Conservation (phyloP, 1,140 invertebrate genomes). For the Pentalonia nigronervosa region DNA sequence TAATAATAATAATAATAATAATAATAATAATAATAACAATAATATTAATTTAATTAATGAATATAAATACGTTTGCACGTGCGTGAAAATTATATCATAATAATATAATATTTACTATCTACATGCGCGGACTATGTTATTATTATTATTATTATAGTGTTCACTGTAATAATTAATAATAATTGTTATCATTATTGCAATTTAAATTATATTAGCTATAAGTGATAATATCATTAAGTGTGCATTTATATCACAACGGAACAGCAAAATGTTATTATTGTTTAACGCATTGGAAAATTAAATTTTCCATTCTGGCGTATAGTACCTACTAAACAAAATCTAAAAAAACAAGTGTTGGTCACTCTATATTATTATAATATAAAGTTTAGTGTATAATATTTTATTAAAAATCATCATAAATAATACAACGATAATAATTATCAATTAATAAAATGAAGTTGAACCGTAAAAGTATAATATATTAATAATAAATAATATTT, state of each 20-base stretch:
- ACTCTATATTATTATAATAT: too few species aligned
- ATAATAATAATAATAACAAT: neutral
- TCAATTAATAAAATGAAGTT: too few species aligned
- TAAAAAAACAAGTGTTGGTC: too few species aligned
- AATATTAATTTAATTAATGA: neutral
- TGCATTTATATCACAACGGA: neutral
- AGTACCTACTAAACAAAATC: too few species aligned
- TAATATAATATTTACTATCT: neutral
- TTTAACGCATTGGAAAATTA: neutral
- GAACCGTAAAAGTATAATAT: too few species aligned
- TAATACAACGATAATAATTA: too few species aligned
- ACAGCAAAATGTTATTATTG: neutral
- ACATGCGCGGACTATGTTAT: too few species aligned
- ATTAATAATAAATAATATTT: too few species aligned
- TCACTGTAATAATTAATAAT: neutral
- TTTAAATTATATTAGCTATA: neutral
- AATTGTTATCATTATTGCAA: neutral
- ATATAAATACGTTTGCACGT: neutral
- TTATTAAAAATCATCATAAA: too few species aligned
- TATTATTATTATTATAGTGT: neutral
- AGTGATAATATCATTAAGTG: neutral
- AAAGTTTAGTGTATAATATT: too few species aligned
- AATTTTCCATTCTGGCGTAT: neutral
- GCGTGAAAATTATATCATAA: neutral
- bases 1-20: neutral